Evolutionary conservation across 2,113 vertebrate species (phyloP).

Genomic region (Sylvilagus bachmani): DNA sequence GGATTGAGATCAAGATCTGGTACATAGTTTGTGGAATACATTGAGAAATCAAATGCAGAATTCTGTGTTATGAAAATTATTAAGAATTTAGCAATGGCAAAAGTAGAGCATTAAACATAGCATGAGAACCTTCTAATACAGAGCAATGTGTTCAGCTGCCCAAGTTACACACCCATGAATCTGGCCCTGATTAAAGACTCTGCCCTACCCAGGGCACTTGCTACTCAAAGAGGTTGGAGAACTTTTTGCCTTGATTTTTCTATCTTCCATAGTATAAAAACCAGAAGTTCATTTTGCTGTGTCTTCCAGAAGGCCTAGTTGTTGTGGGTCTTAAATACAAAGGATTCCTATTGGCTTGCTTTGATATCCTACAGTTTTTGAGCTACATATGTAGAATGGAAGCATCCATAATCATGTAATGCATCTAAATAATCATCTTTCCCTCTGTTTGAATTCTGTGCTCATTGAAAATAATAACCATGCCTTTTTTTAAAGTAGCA

Average conservation of each 20-base stretch:
- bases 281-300: background rate
- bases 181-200: background rate
- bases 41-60: background rate
- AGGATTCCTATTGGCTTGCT: background rate
- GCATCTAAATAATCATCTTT: background rate
- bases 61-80: background rate
- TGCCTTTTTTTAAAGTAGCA: background rate
- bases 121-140: background rate
- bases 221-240: background rate
- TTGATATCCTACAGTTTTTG: background rate
- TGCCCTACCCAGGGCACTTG: background rate
- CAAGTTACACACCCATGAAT: background rate
- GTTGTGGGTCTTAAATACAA: background rate
- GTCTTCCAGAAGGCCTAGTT: background rate
- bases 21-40: background rate
- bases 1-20: background rate
- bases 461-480: constrained; percentile 16
- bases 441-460: background rate
- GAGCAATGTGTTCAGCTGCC: background rate
- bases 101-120: background rate
- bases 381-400: background rate
- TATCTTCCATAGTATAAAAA: background rate
- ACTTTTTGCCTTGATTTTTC: background rate
- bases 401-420: background rate
- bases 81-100: background rate